Base-by-base conservation (phyloP, 2,888 invertebrate species). In the Lagria hirta region DNA sequence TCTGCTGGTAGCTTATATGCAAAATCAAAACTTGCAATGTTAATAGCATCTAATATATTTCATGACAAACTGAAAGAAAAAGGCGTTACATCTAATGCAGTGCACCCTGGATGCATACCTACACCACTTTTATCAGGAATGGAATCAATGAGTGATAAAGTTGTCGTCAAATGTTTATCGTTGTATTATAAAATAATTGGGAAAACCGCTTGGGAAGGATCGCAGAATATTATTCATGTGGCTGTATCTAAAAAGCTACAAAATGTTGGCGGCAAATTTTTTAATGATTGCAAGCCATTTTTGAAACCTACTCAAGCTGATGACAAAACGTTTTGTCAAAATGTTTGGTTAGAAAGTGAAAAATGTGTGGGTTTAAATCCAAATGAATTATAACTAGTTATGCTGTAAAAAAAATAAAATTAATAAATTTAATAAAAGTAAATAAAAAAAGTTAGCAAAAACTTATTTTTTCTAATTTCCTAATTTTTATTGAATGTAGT, bases 161-260 rank as follows among this genome's bases (percentile, higher is more conserved):
- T n/a, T n/a, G n/a, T n/a, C n/a, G n/a, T n/a, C n/a, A n/a, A n/a
- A n/a, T n/a, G n/a, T n/a, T n/a, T n/a, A n/a, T n/a, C n/a, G n/a
- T n/a, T n/a, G n/a, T n/a, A n/a, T n/a, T n/a, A n/a, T n/a, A n/a
- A n/a, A n/a, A n/a, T n/a, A n/a, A n/a, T n/a, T n/a, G n/a, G n/a
- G n/a, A n/a, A n/a, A n/a, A 57, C 43, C 8, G 34, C 55, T 3
- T 34, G 52, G 24, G 61, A 62, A 32, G 67, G 66, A 5, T 61
- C 62, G 2, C 66, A 67, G 41, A 64, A 62, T 1, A 45, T 54
- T 2, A 52, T 63, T 8, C 44, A 55, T 33, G 23, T 56, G 23
- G 55, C 60, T 2, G 58, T 62, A 11, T 43, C 58, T 1, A 56
- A 60, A 18, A 57, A 62, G 30, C 49, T 59, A 8, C 48, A 56